phyloP scores from a whole-genome alignment of 2,888 invertebrate species.

The Creontiades dilutus region DNA sequence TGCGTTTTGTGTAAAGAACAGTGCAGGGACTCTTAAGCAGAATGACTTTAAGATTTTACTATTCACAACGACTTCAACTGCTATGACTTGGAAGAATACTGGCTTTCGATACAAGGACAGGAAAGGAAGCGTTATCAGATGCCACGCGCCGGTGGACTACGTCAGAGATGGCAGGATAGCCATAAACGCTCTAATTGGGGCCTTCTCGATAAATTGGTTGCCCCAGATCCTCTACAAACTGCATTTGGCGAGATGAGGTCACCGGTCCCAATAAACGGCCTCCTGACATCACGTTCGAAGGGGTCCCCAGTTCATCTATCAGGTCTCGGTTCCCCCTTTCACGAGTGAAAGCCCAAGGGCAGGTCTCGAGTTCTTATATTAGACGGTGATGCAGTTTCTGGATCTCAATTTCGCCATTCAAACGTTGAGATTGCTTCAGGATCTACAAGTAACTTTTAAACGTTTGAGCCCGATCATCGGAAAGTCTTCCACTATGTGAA shows the following conservation, averaged over 20 bases:
- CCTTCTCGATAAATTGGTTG: conserved; percentile 37
- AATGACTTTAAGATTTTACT: too few species aligned
- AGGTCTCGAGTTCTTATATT: too few species aligned
- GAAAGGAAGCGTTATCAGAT: conserved; percentile 9
- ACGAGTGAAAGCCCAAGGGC: conserved; percentile 21
- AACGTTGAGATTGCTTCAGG: too few species aligned
- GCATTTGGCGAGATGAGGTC: conserved; percentile 36
- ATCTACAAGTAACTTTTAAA: too few species aligned
- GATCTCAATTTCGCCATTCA: too few species aligned
- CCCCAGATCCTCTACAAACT: conserved; percentile 1
- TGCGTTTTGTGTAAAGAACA: too few species aligned
- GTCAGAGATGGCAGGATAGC: conserved; percentile 2
- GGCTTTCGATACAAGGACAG: too few species aligned
- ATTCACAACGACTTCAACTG: too few species aligned
- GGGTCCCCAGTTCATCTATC: background rate
- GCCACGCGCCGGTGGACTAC: conserved; percentile 1
- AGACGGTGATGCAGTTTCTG: background rate
- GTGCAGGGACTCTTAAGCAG: too few species aligned
- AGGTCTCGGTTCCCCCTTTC: conserved; percentile 10
- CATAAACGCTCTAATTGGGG: background rate
- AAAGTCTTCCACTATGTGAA: too few species aligned
- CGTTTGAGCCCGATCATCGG: too few species aligned
- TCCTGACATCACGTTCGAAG: conserved; percentile 17
- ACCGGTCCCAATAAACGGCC: conserved; percentile 16
- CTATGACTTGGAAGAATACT: too few species aligned